Base-by-base conservation (phyloP, 2,113 vertebrate genomes). In the Chaenogobius annularis region DNA sequence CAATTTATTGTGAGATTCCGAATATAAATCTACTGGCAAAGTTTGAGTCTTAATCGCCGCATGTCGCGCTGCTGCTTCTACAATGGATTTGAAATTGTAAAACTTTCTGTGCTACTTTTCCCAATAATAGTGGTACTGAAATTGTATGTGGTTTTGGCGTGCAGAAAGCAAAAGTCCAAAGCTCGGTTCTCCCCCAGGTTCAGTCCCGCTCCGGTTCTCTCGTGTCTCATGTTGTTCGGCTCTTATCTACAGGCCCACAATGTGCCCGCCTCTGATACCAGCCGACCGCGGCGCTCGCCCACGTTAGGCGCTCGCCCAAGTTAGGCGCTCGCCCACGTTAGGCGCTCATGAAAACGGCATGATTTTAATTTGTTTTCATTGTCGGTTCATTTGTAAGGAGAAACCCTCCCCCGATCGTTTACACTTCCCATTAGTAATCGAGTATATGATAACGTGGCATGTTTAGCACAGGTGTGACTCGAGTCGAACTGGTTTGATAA, bases 161-260 rank as follows among this genome's bases (percentile, higher is more conserved):
- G 0, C 37, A n/a, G n/a, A n/a, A n/a, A n/a, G n/a, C n/a, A n/a
- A n/a, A n/a, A n/a, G n/a, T n/a, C n/a, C n/a, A n/a, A n/a, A n/a
- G n/a, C n/a, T n/a, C n/a, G n/a, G n/a, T 23, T 12, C 20, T 23
- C 1, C 20, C 3, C 3, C 6, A 54, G 37, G 10, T 46, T 10
- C 11, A 46, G 7, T 10, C 44, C 44, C 37, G 4, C 9, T 46
- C 44, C 11, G 1, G 7, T 11, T 46, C 0, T 9, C 20, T 50
- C 10, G 40, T 40, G 65, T 15, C 50, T 54, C 50, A 10, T 54
- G 50, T 54, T 54, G 7, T 56, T 43, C 75, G 58, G 37, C 61
- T 71, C 81, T 86, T 88, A 88, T 90, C 89, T 88, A 0, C 20
- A 70, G 63, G 68, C 52, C 31, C 87, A 90, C 87, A 66, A 63